A percentile compares a stretch with the other conserved stretches of the same genome.
phyloP scores from a whole-genome alignment of 2,113 vertebrate genomes.

The Patagioenas fasciata region DNA sequence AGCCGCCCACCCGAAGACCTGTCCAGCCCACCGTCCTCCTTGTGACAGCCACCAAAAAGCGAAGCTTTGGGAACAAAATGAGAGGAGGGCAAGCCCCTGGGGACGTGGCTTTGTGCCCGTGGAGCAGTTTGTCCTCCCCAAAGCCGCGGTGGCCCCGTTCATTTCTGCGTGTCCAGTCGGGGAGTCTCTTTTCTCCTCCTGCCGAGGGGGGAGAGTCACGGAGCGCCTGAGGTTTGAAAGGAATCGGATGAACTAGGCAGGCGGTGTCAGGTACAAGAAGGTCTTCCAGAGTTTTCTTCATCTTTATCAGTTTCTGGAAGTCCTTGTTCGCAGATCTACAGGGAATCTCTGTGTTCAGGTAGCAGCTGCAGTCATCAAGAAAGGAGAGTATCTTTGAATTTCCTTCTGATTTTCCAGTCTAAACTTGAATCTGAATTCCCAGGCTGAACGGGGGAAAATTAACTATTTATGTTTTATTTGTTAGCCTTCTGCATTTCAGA shows the following conservation, averaged over 20 bases:
- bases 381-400: constrained; percentile 62
- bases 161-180: background rate
- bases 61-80: background rate
- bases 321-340: constrained; percentile 58
- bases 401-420: constrained; percentile 61
- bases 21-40: background rate
- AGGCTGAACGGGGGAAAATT: constrained; percentile 38
- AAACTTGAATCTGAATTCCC: constrained; percentile 54
- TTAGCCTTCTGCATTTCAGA: background rate
- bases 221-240: constrained; percentile 37
- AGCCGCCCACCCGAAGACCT: background rate
- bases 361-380: constrained; percentile 60
- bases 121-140: background rate
- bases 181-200: constrained; percentile 41
- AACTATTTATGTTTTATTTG: constrained; percentile 63
- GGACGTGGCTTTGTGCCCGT: background rate
- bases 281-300: constrained; percentile 64
- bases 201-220: constrained; percentile 9
- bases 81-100: background rate
- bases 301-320: constrained; percentile 51
- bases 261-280: constrained; percentile 53
- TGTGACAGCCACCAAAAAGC: background rate
- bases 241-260: constrained; percentile 4
- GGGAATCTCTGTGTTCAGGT: constrained; percentile 58
- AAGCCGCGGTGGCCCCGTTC: background rate